Conservation (phyloP, 2,113 vertebrate genomes). For the Aspiorhynchus laticeps region DNA sequence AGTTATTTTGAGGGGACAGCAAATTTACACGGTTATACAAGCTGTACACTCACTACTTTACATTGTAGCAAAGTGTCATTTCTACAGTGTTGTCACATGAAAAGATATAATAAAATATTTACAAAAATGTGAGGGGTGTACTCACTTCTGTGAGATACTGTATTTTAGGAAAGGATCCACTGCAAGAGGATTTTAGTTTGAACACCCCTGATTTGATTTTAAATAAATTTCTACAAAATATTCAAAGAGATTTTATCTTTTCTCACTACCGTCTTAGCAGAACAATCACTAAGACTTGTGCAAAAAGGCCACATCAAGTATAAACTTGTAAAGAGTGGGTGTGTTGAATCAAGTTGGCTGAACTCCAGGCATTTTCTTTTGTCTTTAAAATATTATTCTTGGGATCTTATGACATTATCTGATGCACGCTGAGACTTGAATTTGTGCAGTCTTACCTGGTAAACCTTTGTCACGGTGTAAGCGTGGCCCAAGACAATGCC, state of each 20-base stretch:
- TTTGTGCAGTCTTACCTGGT: constrained; percentile 70
- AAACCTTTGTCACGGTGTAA: constrained; percentile 82
- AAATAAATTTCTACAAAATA: neutral
- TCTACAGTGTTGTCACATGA: too few species aligned
- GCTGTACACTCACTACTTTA: too few species aligned
- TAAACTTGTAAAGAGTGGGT: neutral
- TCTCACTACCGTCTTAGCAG: neutral
- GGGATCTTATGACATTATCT: neutral
- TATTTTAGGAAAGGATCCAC: too few species aligned
- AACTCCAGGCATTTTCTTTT: neutral
- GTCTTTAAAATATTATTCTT: neutral
- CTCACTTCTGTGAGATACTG: too few species aligned
- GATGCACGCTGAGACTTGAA: neutral
- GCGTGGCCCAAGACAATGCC: constrained; percentile 83
- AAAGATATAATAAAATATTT: too few species aligned
- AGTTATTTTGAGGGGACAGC: too few species aligned
- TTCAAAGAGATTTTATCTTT: neutral
- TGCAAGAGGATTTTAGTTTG: too few species aligned
- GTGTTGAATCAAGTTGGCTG: neutral
- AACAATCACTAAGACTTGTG: neutral
- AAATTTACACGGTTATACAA: too few species aligned
- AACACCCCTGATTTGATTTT: neutral
- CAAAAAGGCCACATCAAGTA: neutral
- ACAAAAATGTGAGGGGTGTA: too few species aligned
- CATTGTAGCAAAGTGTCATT: too few species aligned